Base-by-base conservation (phyloP, 64 coral and sea anemone genomes). In the Montipora sp. region DNA sequence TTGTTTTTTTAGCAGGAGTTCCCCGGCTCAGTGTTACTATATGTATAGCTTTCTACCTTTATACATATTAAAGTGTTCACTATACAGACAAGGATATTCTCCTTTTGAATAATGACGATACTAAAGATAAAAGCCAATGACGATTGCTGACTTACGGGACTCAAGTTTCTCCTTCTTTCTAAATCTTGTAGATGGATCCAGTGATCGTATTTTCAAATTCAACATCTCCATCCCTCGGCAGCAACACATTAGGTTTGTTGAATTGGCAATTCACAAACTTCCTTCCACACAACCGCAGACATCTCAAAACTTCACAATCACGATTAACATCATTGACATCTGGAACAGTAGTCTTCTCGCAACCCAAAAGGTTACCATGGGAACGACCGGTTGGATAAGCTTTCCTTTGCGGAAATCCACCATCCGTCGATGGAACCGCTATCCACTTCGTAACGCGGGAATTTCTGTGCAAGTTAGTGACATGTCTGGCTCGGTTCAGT, bases 121-220 rank as follows among this genome's bases (percentile, higher is more conserved):
- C 36, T 36, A 36, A 36, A 36, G 60, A 14, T 63, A 63, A 63
- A 63, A 63, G 14, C 60, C 14, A 12, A 3, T 15, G 13, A 15
- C 13, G 51, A 7, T 55, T 55, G 51, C 10, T 55, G 5, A 55
- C 51, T 55, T 55, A 55, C 10, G 51, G 51, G 51, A 55, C 51
- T 55, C 51, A 55, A 55, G 16, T n/a, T 15, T 49, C 19, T 71
- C 8, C 49, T 8, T 85, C 46, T 71, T 47, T 14, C 7, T 72
- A 6, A 50, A 48, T 21, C 5, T 49, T 48, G 1, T 47, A 85
- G 82, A 19, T 85, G 82, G 63, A 6, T 48, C 44, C 5, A 85
- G 46, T 19, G 82, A 85, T 63, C 16, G 82, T 18, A 20, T 3
- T 50, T 70, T 85, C 9, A 85, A 70, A 85, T 85, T 85, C 65